Percentiles rank a stretch among this genome's conserved stretches.
These are phyloP conservation scores for Bolinopsis microptera DNA, from an alignment of 37 sponge, comb jelly and placozoan genomes.

Conservation along the genomic window DNA sequence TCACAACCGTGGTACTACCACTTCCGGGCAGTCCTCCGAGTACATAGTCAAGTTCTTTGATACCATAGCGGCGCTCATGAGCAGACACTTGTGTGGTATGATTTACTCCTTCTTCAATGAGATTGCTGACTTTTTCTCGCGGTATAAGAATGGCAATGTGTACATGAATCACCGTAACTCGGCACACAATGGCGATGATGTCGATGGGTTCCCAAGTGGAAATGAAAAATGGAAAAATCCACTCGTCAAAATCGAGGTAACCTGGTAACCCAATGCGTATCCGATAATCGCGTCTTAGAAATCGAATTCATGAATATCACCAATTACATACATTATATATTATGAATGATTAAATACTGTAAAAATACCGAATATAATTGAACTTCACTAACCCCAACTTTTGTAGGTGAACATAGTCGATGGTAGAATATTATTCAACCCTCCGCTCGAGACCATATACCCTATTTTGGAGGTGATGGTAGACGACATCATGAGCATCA, in stretches of 20 bases:
- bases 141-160: background rate
- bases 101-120: slow-evolving; percentile 39
- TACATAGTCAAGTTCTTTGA: slow-evolving; percentile 3
- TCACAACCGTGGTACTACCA: background rate
- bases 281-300: too few relatives aligned
- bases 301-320: too few relatives aligned
- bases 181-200: background rate
- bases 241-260: slow-evolving; percentile 4
- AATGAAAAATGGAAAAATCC: background rate
- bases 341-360: too few relatives aligned
- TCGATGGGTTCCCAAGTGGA: background rate
- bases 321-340: too few relatives aligned
- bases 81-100: slow-evolving; percentile 52
- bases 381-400: too few relatives aligned
- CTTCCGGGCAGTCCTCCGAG: background rate
- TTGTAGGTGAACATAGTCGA: slow-evolving; percentile 53
- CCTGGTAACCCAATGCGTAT: too few relatives aligned
- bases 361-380: too few relatives aligned
- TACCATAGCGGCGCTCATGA: slow-evolving; percentile 14
- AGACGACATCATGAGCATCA: slow-evolving; percentile 1
- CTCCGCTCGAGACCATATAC: background rate
- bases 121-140: background rate
- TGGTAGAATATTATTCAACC: background rate
- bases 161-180: background rate
- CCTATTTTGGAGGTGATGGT: background rate